phyloP scores from a whole-genome alignment of 2,888 invertebrate species.

The Tipula helvola region DNA sequence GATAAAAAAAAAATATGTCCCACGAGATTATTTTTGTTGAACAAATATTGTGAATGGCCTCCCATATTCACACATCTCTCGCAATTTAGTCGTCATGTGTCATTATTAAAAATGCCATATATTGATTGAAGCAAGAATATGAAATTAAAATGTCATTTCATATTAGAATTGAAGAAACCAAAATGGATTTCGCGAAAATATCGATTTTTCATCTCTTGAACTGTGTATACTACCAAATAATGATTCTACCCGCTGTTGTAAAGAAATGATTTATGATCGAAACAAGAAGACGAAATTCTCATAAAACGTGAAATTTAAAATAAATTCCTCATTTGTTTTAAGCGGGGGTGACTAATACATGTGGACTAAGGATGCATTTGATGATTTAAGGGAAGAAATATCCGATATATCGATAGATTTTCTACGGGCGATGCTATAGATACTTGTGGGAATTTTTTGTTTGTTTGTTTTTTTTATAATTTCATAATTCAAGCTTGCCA shows the following conservation, averaged over 20 bases:
- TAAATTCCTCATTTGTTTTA: neutral
- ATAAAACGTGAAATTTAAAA: neutral
- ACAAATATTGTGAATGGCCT: neutral
- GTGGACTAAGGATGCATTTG: neutral
- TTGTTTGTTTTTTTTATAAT: neutral
- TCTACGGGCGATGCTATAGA: neutral
- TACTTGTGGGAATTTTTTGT: neutral
- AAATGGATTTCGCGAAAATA: neutral
- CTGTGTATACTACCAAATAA: neutral
- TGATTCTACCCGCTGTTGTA: neutral
- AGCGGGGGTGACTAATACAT: neutral
- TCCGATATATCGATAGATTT: neutral
- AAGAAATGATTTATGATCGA: neutral
- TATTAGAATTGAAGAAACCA: neutral
- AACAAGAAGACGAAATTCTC: neutral
- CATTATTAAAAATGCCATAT: neutral
- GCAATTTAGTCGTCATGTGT: neutral
- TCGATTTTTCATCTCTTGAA: neutral
- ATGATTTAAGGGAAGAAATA: neutral
- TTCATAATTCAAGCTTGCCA: neutral
- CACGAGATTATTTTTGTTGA: neutral
- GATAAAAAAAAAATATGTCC: neutral
- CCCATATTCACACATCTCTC: neutral
- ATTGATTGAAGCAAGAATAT: neutral
- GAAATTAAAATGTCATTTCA: constrained; percentile 4